A percentile compares a stretch with the other conserved stretches of the same genome.
Evolutionary conservation across 64 coral and sea anemone species (phyloP).

Genomic region (Acropora yongei): DNA sequence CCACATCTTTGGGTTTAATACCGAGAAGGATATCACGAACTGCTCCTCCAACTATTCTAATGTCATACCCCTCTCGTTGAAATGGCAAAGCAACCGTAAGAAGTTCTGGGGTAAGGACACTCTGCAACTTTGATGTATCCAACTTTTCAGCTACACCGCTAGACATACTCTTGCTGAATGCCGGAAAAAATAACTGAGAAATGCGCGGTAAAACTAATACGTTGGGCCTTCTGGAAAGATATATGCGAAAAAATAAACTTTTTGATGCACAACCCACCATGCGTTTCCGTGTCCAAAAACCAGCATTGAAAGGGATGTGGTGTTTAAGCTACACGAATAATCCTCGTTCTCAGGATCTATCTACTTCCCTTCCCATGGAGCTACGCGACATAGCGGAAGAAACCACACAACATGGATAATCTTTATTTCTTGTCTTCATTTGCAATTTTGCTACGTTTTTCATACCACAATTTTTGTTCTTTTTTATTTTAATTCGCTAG

Average conservation of each 20-base stretch:
- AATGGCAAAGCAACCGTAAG: constrained; percentile 68
- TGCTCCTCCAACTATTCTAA: constrained; percentile 93
- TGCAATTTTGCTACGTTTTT: too few species aligned
- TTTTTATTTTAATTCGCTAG: too few species aligned
- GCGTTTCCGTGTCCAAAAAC: background rate
- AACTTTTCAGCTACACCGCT: constrained; percentile 25
- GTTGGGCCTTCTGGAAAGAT: background rate
- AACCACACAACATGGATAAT: too few species aligned
- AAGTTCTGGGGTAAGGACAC: constrained; percentile 83
- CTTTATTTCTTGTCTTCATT: too few species aligned
- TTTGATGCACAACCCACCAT: background rate
- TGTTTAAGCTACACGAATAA: too few species aligned
- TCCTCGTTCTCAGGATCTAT: too few species aligned
- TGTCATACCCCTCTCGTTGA: constrained; percentile 68
- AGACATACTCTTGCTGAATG: background rate
- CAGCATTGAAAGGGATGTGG: too few species aligned
- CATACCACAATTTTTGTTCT: too few species aligned
- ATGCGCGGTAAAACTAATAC: background rate
- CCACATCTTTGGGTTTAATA: constrained; percentile 84
- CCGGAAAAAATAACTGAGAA: background rate
- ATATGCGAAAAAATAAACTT: background rate
- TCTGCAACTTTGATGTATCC: constrained; percentile 62
- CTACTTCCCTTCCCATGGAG: too few species aligned
- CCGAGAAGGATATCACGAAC: constrained; percentile 84
- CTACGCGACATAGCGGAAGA: too few species aligned